Evolutionary conservation across 2,888 invertebrate genomes (phyloP).

Genomic region (Ypsolopha scabrella): DNA sequence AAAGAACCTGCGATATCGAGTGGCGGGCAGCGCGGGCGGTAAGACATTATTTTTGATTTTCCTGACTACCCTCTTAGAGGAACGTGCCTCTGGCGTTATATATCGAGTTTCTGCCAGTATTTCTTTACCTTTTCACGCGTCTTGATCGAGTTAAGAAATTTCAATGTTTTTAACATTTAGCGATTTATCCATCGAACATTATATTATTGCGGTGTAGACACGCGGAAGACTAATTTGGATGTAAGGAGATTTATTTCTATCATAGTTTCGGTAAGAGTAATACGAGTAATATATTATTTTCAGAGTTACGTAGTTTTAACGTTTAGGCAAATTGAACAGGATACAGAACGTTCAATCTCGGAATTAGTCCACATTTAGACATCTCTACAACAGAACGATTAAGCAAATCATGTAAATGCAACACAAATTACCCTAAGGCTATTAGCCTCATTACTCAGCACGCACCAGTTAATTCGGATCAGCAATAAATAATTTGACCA

Average conservation of each 20-base stretch:
- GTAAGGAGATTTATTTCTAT: too few relatives aligned
- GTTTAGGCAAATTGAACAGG: background rate
- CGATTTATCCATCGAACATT: too few relatives aligned
- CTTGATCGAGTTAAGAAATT: background rate
- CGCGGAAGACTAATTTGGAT: too few relatives aligned
- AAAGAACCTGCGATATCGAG: background rate
- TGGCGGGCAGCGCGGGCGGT: background rate
- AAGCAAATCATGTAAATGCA: too few relatives aligned
- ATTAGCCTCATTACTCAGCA: background rate
- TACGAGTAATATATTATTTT: background rate
- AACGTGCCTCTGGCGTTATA: background rate
- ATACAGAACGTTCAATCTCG: background rate
- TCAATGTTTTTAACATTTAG: too few relatives aligned
- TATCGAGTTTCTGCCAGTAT: background rate
- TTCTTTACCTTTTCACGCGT: background rate
- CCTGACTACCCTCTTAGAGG: background rate
- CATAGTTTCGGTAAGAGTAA: too few relatives aligned
- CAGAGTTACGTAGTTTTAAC: background rate
- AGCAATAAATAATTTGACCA: slow-evolving; percentile 11
- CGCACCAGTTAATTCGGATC: slow-evolving; percentile 6
- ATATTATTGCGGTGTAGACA: too few relatives aligned
- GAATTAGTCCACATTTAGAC: background rate
- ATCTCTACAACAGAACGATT: too few relatives aligned
- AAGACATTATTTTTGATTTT: slow-evolving; percentile 2
- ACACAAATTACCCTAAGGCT: background rate